phyloP scores from a whole-genome alignment of 2,113 vertebrate genomes.

The Collichthys lucidus region DNA sequence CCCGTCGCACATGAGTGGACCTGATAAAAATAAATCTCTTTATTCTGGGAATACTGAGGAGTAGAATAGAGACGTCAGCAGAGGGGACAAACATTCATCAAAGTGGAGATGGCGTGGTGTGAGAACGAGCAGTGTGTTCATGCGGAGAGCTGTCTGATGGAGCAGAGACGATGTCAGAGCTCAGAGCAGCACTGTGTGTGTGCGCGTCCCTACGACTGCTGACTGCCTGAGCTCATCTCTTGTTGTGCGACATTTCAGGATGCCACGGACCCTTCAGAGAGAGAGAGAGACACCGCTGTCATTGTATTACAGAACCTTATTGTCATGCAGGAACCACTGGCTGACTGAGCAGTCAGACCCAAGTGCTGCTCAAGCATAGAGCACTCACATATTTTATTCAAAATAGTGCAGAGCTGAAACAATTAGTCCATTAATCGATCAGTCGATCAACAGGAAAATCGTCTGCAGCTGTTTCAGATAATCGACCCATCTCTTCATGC shows the following conservation, averaged over 20 bases:
- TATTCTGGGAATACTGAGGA: not conserved
- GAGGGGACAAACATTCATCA: not conserved
- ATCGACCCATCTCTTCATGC: not conserved
- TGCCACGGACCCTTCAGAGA: slow-evolving; percentile 17
- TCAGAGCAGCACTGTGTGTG: slow-evolving; percentile 2
- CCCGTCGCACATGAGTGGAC: not conserved
- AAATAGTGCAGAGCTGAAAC: not conserved
- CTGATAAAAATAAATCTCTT: slow-evolving; percentile 4
- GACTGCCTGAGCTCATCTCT: slow-evolving; percentile 27
- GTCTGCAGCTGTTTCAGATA: too few relatives aligned
- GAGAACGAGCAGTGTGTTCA: not conserved
- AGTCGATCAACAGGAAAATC: not conserved
- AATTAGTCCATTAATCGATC: not conserved
- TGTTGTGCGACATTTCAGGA: slow-evolving; percentile 41
- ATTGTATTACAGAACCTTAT: slow-evolving; percentile 26
- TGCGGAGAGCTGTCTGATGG: not conserved
- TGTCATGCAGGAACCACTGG: not conserved
- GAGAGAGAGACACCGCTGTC: slow-evolving; percentile 24
- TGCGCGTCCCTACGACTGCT: slow-evolving; percentile 9
- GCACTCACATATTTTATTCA: too few relatives aligned
- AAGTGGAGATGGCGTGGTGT: slow-evolving; percentile 24
- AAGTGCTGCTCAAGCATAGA: not conserved
- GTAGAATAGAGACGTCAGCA: not conserved
- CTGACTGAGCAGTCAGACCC: not conserved
- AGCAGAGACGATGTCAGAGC: slow-evolving; percentile 14